phyloP scores from a whole-genome alignment of 2,113 vertebrate species.

The Sturnira hondurensis region DNA sequence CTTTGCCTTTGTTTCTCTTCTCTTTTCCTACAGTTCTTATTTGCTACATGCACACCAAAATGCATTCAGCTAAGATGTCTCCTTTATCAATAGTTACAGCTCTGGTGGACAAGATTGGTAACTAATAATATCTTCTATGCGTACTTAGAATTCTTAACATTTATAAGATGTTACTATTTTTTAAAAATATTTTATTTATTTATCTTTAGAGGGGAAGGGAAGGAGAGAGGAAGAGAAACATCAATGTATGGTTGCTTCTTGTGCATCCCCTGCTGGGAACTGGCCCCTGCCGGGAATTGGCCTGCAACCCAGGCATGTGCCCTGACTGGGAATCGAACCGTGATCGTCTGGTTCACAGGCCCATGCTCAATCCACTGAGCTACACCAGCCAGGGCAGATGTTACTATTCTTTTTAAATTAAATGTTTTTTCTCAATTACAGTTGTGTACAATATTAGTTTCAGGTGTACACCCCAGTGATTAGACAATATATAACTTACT shows the following conservation, averaged over 20 bases:
- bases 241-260: no score
- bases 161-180: background rate
- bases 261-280: no score
- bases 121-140: slow-evolving; percentile 49
- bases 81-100: slow-evolving; percentile 98
- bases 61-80: slow-evolving; percentile 82
- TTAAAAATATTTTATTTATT: no score
- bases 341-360: no score
- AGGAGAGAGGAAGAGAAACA: no score
- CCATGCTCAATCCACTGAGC: no score
- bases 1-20: slow-evolving; percentile 7
- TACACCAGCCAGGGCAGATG: no score
- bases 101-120: slow-evolving; percentile 97
- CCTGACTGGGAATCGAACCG: no score
- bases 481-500: background rate
- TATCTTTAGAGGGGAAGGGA: no score
- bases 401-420: slow-evolving; percentile 1
- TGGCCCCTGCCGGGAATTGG: no score
- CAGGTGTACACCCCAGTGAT: background rate
- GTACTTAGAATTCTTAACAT: slow-evolving; percentile 44
- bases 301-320: no score
- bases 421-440: background rate
- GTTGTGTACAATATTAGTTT: background rate
- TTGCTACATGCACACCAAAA: slow-evolving; percentile 93
- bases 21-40: slow-evolving; percentile 89